Evolutionary conservation across 2,888 invertebrate species (phyloP).

Genomic region (Erynnis tages): DNA sequence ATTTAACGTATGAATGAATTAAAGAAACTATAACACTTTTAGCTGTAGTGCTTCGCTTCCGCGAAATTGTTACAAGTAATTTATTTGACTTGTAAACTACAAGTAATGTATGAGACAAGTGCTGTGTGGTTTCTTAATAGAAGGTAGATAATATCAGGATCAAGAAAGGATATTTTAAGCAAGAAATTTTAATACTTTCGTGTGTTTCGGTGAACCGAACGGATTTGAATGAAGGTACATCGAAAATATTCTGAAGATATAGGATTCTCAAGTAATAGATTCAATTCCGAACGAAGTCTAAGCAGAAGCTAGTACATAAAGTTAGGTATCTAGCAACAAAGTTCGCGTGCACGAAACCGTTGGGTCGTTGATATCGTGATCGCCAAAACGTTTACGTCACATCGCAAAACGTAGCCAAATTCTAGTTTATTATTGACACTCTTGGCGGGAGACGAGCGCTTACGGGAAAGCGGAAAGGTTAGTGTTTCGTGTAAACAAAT

Average conservation of each 20-base stretch:
- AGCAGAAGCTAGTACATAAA: background rate
- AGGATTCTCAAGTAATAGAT: too few relatives aligned
- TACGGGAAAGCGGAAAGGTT: background rate
- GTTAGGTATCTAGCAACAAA: conserved; percentile 1
- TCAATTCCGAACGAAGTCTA: too few relatives aligned
- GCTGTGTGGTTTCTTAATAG: too few relatives aligned
- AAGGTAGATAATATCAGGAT: background rate
- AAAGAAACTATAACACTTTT: background rate
- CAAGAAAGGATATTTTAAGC: background rate
- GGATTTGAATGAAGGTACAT: too few relatives aligned
- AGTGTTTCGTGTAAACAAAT: background rate
- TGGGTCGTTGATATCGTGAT: conserved; percentile 5
- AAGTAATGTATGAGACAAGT: too few relatives aligned
- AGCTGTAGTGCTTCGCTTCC: background rate
- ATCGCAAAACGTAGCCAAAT: conserved; percentile 12
- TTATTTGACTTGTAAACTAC: too few relatives aligned
- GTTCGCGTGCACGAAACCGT: background rate
- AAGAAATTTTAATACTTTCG: background rate
- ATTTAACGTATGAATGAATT: conserved; percentile 6
- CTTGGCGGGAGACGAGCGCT: background rate
- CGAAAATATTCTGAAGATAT: too few relatives aligned
- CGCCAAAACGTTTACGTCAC: conserved; percentile 9
- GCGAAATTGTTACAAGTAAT: background rate
- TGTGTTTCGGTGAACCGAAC: too few relatives aligned
- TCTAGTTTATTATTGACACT: conserved; percentile 14